Base-by-base conservation (phyloP, 92 coral and sea anemone species). In the Epizoanthus rinbou region DNA sequence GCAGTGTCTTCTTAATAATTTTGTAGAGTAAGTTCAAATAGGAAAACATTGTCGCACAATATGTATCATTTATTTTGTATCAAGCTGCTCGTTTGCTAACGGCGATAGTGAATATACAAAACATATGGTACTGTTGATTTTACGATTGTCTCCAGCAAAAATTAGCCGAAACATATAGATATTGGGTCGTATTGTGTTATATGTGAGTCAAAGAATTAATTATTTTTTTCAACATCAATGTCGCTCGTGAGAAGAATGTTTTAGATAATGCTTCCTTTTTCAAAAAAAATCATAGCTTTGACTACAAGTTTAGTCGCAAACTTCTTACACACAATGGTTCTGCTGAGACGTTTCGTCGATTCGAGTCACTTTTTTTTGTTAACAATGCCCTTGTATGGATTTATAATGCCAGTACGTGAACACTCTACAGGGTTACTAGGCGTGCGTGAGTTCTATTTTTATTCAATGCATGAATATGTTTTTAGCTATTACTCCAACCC, bases 41-140 rank as follows among this genome's bases (percentile, higher is more conserved):
- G 65, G 25, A 60, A 60, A 60, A 60, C 10, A 60, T 18, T 60
- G 65, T 60, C 25, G 65, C 65, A 14, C 65, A 18, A n/a, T n/a
- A n/a, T 60, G 65, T 1, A 60, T 60, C 65, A 60, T 60, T n/a
- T n/a, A 60, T 60, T 60, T 60, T 60, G 65, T 60, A 60, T 60
- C 65, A 60, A 60, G 25, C 25, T 60, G 65, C 16, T 19, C 65
- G n/a, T n/a, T n/a, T n/a, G n/a, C 16, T 14, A 60, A 60, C 65
- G 65, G 65, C 65, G 23, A 60, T 60, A 60, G 15, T 60, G 65
- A 60, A 60, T 60, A 60, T 60, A 60, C 65, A n/a, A n/a, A 60
- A 60, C 16, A 60, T 60, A 60, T 60, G 65, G 65, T 60, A 60
- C 65, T 60, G 65, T 60, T 60, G 65, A 60, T 60, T 60, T 60